phyloP scores from a whole-genome alignment of 2,888 invertebrate genomes.

The Isoperla grammatica region DNA sequence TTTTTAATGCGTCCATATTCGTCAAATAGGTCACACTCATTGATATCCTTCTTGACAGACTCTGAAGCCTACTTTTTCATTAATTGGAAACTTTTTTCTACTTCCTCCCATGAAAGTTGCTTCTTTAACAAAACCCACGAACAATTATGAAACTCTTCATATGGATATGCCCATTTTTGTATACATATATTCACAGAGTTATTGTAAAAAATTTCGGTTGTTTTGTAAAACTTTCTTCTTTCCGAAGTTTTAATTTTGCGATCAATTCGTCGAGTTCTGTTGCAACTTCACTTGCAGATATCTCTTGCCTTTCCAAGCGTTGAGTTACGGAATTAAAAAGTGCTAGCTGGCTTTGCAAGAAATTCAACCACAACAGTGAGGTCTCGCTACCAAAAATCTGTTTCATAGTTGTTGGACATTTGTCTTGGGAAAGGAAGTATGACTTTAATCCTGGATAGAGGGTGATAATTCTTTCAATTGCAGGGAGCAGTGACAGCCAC shows the following conservation, averaged over 20 bases:
- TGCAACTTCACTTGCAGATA: background rate
- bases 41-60: background rate
- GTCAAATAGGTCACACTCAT: too few species aligned
- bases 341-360: constrained; percentile 8
- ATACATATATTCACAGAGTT: too few species aligned
- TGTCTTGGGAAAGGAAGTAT: constrained; percentile 35
- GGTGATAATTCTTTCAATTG: constrained; percentile 36
- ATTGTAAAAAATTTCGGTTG: too few species aligned
- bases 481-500: constrained; percentile 36
- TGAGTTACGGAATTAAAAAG: constrained; percentile 13
- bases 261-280: background rate
- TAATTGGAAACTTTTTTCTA: background rate
- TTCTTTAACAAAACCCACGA: background rate
- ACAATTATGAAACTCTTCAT: background rate
- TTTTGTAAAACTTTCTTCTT: background rate
- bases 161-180: constrained; percentile 1
- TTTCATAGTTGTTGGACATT: constrained; percentile 31
- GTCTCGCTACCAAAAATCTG: constrained; percentile 31
- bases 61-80: background rate
- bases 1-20: too few species aligned
- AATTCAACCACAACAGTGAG: constrained; percentile 9
- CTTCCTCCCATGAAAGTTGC: background rate
- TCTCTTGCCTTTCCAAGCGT: background rate
- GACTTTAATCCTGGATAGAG: constrained; percentile 34
- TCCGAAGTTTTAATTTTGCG: background rate